phyloP scores from a whole-genome alignment of 2,797 vertebrate species.

The Hylomyscus alleni region DNA sequence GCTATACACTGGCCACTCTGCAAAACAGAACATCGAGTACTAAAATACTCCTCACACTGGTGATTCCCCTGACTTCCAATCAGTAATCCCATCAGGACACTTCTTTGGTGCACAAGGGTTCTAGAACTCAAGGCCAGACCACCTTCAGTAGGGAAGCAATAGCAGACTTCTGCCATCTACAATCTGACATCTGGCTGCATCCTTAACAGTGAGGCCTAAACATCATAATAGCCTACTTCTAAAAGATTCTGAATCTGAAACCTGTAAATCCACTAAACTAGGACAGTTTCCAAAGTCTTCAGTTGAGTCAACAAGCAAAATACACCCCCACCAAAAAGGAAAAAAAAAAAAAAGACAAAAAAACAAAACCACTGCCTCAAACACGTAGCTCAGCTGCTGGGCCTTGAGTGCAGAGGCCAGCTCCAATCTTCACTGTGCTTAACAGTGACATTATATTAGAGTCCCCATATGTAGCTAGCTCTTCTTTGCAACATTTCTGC shows the following conservation, averaged over 20 bases:
- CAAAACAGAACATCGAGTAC: neutral
- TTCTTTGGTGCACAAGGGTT: slow-evolving; percentile 50
- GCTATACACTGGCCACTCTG: neutral
- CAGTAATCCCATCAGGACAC: neutral
- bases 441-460: neutral
- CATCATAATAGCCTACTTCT: slow-evolving; percentile 40
- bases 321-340: neutral
- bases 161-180: slow-evolving; percentile 28
- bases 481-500: neutral
- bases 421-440: neutral
- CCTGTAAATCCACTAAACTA: slow-evolving; percentile 34
- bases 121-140: slow-evolving; percentile 6
- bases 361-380: neutral
- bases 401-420: neutral
- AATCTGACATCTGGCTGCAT: neutral
- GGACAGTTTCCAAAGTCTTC: slow-evolving; percentile 56
- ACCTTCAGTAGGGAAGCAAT: neutral
- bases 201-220: slow-evolving; percentile 50
- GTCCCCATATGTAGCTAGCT: neutral
- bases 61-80: slow-evolving; percentile 21
- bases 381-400: neutral
- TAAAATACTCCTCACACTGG: neutral
- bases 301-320: slow-evolving; percentile 64
- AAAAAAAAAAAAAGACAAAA: neutral
- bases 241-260: slow-evolving; percentile 38